Conservation (phyloP, 2,888 invertebrate genomes). For the Ectropis crepuscularia region DNA sequence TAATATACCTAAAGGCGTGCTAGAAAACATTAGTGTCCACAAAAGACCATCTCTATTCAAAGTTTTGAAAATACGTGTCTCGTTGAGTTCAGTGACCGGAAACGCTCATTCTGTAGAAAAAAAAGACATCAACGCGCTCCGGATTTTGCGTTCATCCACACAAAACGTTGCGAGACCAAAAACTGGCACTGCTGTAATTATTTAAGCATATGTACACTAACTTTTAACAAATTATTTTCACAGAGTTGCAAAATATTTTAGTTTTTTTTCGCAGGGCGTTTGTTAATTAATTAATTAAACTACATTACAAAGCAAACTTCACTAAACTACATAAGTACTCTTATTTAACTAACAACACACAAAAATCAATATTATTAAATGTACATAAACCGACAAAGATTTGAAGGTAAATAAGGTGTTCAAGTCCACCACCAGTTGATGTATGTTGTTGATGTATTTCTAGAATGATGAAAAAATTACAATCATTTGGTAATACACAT, state of each 20-base stretch:
- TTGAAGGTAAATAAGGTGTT: too few relatives aligned
- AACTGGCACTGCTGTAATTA: slow-evolving; percentile 25
- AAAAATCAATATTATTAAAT: too few relatives aligned
- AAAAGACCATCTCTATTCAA: slow-evolving; percentile 36
- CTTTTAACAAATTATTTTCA: neutral
- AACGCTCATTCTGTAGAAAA: slow-evolving; percentile 38
- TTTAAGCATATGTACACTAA: slow-evolving; percentile 7
- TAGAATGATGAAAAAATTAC: too few relatives aligned
- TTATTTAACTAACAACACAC: too few relatives aligned
- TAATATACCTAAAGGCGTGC: slow-evolving; percentile 28
- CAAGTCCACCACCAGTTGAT: too few relatives aligned
- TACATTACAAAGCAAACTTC: too few relatives aligned
- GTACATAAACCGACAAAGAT: too few relatives aligned
- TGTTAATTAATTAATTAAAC: too few relatives aligned
- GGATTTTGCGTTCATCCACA: slow-evolving; percentile 41
- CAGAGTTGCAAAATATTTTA: neutral
- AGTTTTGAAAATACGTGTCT: slow-evolving; percentile 37
- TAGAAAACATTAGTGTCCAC: slow-evolving; percentile 37
- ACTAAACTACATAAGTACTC: too few relatives aligned
- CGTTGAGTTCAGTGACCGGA: slow-evolving; percentile 42
- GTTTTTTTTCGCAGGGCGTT: too few relatives aligned
- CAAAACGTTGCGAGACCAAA: slow-evolving; percentile 34
- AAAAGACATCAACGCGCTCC: slow-evolving; percentile 45
- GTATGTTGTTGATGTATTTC: too few relatives aligned
- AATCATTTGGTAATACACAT: too few relatives aligned